Evolutionary conservation across 2,113 vertebrate genomes (phyloP).

Genomic region (Psilopsiagon aymara): DNA sequence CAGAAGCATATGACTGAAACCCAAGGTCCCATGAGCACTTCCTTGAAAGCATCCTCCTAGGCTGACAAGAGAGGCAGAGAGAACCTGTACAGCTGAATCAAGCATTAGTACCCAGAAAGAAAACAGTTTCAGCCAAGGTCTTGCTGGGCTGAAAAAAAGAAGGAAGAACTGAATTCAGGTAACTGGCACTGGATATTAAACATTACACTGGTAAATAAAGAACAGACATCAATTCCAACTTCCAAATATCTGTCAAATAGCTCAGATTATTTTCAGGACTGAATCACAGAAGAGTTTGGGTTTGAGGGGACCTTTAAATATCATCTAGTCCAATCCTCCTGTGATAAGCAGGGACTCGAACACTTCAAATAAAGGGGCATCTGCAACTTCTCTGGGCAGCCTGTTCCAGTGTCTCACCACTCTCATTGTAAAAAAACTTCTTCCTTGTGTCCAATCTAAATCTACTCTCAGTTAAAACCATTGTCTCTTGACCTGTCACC

Average conservation of each 20-base stretch:
- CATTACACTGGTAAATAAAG: background rate
- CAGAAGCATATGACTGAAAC: background rate
- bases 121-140: background rate
- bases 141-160: background rate
- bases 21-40: background rate
- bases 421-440: background rate
- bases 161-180: background rate
- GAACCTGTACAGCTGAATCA: background rate
- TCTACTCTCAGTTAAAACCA: background rate
- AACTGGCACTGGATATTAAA: background rate
- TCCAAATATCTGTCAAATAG: background rate
- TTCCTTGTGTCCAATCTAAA: background rate
- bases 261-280: background rate
- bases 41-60: background rate
- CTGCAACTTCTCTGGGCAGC: background rate
- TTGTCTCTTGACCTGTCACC: background rate
- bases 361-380: background rate
- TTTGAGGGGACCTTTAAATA: background rate
- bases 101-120: background rate
- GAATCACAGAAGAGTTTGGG: background rate
- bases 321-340: background rate
- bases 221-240: background rate
- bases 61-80: background rate
- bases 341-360: background rate
- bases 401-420: background rate